These are phyloP conservation scores for Scelioninae gen. 1 DNA, from an alignment of 2,888 invertebrate genomes.

Conservation along the genomic window DNA sequence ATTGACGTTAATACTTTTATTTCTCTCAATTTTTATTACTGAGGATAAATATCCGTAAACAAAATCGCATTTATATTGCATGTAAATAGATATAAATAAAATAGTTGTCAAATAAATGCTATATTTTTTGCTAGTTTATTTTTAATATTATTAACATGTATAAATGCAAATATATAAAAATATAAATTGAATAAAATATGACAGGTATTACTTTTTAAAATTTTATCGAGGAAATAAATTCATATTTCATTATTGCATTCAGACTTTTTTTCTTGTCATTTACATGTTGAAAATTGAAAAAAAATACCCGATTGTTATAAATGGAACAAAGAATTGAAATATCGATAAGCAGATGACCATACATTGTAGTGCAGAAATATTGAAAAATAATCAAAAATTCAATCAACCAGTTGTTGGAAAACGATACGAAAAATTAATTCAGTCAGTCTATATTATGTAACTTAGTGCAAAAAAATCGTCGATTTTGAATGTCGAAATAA, in stretches of 20 bases:
- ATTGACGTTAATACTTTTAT: conserved; percentile 11
- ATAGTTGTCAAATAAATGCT: no score
- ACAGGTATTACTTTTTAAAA: no score
- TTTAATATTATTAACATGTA: no score
- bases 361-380: neutral
- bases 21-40: neutral
- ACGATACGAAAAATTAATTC: no score
- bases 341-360: neutral
- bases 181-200: no score
- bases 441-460: neutral
- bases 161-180: no score
- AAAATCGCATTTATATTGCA: neutral
- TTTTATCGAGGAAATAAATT: neutral
- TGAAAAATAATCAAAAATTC: neutral
- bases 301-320: neutral
- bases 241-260: neutral
- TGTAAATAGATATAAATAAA: neutral
- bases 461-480: neutral
- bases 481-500: neutral
- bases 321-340: neutral
- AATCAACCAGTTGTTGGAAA: neutral
- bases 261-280: neutral
- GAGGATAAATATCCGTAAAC: neutral
- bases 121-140: no score
- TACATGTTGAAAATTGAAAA: neutral